phyloP scores from a whole-genome alignment of 2,888 invertebrate species.

The Yponomeuta evonymella region DNA sequence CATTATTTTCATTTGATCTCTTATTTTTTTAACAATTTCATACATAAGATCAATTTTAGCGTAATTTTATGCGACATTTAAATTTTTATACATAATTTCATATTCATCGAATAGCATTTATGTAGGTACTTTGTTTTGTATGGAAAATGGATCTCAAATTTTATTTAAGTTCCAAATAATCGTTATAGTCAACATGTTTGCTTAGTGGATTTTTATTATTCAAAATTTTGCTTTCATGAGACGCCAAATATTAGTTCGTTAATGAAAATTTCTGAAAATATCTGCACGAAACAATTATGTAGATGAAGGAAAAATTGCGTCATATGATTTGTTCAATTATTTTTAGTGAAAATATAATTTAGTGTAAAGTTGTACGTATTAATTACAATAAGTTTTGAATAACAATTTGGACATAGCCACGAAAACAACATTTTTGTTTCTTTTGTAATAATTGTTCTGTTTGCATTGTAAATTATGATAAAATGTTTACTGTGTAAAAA shows the following conservation, averaged over 20 bases:
- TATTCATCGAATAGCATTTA: conserved; percentile 32
- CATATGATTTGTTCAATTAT: conserved; percentile 30
- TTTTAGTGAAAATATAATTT: conserved; percentile 35
- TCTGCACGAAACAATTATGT: conserved; percentile 25
- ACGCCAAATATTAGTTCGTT: conserved; percentile 70
- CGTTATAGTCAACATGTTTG: conserved; percentile 59
- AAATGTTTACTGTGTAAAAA: conserved; percentile 16
- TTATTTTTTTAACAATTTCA: conserved; percentile 60
- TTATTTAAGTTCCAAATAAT: conserved; percentile 69
- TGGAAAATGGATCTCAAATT: conserved; percentile 63
- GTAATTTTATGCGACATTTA: conserved; percentile 48
- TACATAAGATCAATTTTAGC: conserved; percentile 48
- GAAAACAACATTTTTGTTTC: conserved; percentile 35
- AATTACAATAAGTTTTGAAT: neutral
- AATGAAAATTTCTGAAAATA: conserved; percentile 23
- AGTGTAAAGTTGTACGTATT: conserved; percentile 39
- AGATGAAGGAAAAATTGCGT: conserved; percentile 22
- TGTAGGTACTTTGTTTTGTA: conserved; percentile 33
- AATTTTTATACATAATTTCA: conserved; percentile 1
- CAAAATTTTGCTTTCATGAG: conserved; percentile 45
- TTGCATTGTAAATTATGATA: conserved; percentile 17
- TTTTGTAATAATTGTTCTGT: conserved; percentile 28
- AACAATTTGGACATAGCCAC: neutral
- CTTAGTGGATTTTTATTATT: conserved; percentile 38
- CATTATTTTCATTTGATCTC: conserved; percentile 67